These are phyloP conservation scores for Peromyscus nudipes DNA, from an alignment of 2,797 vertebrate species.

Conservation along the genomic window DNA sequence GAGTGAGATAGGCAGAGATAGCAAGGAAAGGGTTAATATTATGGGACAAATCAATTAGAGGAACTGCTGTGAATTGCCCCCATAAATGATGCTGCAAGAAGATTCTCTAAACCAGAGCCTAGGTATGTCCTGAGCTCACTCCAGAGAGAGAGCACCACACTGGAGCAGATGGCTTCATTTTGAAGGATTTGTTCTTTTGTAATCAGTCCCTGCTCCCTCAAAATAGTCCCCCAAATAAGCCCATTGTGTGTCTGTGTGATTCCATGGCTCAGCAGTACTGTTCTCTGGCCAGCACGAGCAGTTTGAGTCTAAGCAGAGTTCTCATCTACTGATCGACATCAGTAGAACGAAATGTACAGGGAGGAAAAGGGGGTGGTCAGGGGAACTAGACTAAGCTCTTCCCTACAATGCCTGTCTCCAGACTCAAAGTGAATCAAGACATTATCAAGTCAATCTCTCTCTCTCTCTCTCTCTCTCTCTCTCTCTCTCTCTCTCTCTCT, in stretches of 20 bases:
- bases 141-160: neutral
- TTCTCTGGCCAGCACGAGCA: neutral
- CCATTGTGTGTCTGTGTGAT: neutral
- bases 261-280: neutral
- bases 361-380: neutral
- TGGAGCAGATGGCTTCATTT: neutral
- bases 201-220: conserved; percentile 7
- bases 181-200: neutral
- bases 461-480: neutral
- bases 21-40: neutral
- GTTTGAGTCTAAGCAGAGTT: conserved; percentile 29
- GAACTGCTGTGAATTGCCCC: neutral
- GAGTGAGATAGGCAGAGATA: neutral
- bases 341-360: neutral
- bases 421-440: neutral
- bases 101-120: neutral
- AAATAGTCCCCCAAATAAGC: conserved; percentile 30
- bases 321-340: neutral
- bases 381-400: neutral
- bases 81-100: neutral
- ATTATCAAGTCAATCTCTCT: neutral
- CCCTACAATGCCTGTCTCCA: neutral
- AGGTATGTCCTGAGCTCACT: neutral
- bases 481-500: neutral
- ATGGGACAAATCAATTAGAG: neutral